These are phyloP conservation scores for Patella depressa DNA, from an alignment of 2,888 invertebrate species.

Conservation along the genomic window DNA sequence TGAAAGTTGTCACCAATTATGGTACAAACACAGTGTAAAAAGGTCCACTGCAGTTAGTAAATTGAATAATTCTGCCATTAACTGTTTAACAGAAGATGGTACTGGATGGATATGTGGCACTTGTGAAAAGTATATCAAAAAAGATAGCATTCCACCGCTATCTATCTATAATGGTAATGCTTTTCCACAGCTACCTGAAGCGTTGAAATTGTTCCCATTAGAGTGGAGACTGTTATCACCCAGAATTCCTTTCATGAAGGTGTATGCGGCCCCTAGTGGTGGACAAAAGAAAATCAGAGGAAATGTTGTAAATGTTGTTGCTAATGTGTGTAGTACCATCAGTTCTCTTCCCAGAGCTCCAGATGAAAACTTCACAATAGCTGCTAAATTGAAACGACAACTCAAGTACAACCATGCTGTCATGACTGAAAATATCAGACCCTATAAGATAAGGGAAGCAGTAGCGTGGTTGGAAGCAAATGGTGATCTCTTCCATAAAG, in stretches of 20 bases:
- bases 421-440: constrained; percentile 9
- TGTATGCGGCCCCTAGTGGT: not conserved
- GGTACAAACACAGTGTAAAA: too few species aligned
- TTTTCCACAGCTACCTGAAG: too few species aligned
- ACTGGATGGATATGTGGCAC: too few species aligned
- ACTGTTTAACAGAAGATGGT: too few species aligned
- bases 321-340: not conserved
- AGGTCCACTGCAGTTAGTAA: too few species aligned
- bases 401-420: not conserved
- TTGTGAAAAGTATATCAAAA: too few species aligned
- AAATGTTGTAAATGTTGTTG: not conserved
- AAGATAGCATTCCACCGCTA: too few species aligned
- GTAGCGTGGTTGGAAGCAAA: not conserved
- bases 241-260: not conserved
- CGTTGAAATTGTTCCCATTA: not conserved
- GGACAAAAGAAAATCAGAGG: not conserved
- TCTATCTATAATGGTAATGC: too few species aligned
- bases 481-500: not conserved
- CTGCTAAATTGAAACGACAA: constrained; percentile 13
- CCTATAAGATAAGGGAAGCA: constrained; percentile 3
- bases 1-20: too few species aligned
- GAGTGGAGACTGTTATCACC: not conserved
- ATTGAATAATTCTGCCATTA: too few species aligned
- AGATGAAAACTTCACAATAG: constrained; percentile 14
- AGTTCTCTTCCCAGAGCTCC: not conserved